A percentile compares a stretch with the other conserved stretches of the same genome.
Conservation (phyloP, 2,888 invertebrate genomes). For the Esperia sulphurella region DNA sequence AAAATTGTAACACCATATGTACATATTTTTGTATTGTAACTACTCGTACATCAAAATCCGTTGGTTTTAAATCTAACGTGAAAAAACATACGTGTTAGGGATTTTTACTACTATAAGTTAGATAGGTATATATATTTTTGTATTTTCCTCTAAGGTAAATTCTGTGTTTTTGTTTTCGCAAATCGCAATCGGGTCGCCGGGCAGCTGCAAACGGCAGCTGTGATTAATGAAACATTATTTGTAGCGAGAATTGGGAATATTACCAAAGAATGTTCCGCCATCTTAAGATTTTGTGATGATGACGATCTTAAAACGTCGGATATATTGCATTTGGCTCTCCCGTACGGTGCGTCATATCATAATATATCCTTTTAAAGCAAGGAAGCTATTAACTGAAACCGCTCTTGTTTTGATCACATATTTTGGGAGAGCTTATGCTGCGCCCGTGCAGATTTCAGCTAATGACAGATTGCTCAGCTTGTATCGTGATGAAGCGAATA, state of each 20-base stretch:
- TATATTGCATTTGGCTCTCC: background rate
- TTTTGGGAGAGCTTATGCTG: too few species aligned
- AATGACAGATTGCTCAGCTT: too few species aligned
- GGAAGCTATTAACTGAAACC: background rate
- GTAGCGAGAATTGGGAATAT: slow-evolving; percentile 27
- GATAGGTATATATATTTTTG: background rate
- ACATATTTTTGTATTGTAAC: too few species aligned
- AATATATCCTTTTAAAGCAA: background rate
- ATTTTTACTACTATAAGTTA: background rate
- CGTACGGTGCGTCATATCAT: background rate
- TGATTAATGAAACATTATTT: slow-evolving; percentile 24
- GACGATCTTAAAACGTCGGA: background rate
- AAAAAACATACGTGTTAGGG: too few species aligned
- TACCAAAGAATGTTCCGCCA: slow-evolving; percentile 17
- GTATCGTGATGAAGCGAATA: too few species aligned
- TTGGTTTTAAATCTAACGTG: too few species aligned
- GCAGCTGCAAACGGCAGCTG: slow-evolving; percentile 13
- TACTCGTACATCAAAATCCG: too few species aligned
- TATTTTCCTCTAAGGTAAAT: background rate
- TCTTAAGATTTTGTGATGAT: background rate
- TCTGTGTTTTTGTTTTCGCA: slow-evolving; percentile 7
- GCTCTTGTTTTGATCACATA: too few species aligned
- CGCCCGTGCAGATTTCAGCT: too few species aligned
- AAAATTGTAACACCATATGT: too few species aligned
- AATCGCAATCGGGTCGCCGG: slow-evolving; percentile 19